phyloP scores from a whole-genome alignment of 2,888 invertebrate genomes.

The Eupithecia pulchellata region DNA sequence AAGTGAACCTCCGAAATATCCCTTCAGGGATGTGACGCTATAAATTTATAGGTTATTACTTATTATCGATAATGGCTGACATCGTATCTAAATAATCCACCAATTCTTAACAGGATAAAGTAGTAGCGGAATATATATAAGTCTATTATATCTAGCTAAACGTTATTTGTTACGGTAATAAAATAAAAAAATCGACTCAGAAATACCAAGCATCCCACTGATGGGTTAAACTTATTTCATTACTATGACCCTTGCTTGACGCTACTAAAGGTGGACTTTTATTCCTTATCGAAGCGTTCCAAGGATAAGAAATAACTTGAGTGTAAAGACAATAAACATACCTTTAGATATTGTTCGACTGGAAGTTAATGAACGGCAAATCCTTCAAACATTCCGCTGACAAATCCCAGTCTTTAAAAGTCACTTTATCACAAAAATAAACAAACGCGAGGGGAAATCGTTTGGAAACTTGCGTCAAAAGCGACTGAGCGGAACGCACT shows the following conservation, averaged over 20 bases:
- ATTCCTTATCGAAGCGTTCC: background rate
- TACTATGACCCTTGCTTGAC: no score
- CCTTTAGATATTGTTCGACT: background rate
- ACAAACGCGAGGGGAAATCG: conserved; percentile 39
- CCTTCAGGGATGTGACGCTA: no score
- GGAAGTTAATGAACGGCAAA: background rate
- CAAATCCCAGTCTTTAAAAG: background rate
- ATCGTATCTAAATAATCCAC: no score
- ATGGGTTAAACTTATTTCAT: background rate
- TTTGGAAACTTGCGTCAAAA: conserved; percentile 51
- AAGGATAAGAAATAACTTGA: background rate
- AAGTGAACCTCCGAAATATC: background rate
- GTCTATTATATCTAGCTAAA: no score
- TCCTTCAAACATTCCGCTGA: background rate
- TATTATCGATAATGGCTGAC: no score
- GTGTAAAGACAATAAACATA: background rate
- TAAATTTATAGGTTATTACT: no score
- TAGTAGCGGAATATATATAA: no score
- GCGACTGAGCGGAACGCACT: conserved; percentile 67
- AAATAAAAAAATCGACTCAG: background rate
- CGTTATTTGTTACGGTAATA: no score
- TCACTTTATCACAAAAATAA: conserved; percentile 27
- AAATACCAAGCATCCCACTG: background rate
- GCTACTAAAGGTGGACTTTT: background rate
- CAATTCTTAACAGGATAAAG: no score